Percentiles rank a stretch among this genome's conserved stretches.
Evolutionary conservation across 2,888 invertebrate genomes (phyloP).

Genomic region (Orthosia gracilis): DNA sequence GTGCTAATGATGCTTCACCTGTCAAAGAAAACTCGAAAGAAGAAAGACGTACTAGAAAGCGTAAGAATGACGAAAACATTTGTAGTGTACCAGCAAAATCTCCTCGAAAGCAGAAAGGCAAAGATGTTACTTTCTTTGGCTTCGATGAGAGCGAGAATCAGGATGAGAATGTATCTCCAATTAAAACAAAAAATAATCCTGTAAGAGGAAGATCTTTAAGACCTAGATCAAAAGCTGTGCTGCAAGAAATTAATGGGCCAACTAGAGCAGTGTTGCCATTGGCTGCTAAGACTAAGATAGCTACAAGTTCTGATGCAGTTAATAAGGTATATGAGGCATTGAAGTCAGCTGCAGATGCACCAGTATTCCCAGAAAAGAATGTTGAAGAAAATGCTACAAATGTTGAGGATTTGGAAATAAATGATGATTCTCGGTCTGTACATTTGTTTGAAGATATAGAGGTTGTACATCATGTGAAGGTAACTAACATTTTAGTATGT

Average conservation of each 20-base stretch:
- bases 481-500: slow-evolving; percentile 48
- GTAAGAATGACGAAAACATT: slow-evolving; percentile 66
- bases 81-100: slow-evolving; percentile 62
- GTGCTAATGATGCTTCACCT: slow-evolving; percentile 62
- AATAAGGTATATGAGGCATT: slow-evolving; percentile 78
- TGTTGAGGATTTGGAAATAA: slow-evolving; percentile 63
- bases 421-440: slow-evolving; percentile 80
- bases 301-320: slow-evolving; percentile 74
- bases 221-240: slow-evolving; percentile 74
- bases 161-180: slow-evolving; percentile 85
- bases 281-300: slow-evolving; percentile 76
- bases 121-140: slow-evolving; percentile 84
- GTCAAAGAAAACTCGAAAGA: slow-evolving; percentile 68
- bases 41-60: slow-evolving; percentile 61
- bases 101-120: slow-evolving; percentile 69
- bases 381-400: slow-evolving; percentile 66
- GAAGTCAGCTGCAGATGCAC: slow-evolving; percentile 80
- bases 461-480: slow-evolving; percentile 85
- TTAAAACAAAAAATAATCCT: slow-evolving; percentile 71
- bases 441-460: slow-evolving; percentile 89
- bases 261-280: slow-evolving; percentile 76
- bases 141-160: slow-evolving; percentile 85
- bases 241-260: slow-evolving; percentile 82
- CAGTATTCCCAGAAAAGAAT: slow-evolving; percentile 74
- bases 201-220: slow-evolving; percentile 71